A percentile compares a stretch with the other conserved stretches of the same genome.
Evolutionary conservation across 2,797 vertebrate species (phyloP).

Genomic region (Neomorphus geoffroyi): DNA sequence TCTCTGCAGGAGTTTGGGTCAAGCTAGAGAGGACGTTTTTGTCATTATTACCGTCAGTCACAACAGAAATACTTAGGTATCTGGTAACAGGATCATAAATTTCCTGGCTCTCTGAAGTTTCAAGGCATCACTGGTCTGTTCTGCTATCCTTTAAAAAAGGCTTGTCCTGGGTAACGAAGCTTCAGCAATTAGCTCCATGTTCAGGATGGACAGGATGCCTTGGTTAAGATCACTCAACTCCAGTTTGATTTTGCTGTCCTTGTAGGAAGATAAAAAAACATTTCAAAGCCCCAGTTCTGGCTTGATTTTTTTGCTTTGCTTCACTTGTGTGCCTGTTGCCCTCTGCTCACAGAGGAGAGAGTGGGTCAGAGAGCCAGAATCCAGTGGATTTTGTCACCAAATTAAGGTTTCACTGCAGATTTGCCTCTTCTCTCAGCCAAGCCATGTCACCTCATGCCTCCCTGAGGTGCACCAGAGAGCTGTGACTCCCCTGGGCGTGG

Average conservation of each 20-base stretch:
- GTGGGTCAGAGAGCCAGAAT: not conserved
- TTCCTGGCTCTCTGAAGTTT: not conserved
- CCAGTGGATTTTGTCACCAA: not conserved
- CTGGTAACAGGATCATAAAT: slow-evolving; percentile 34
- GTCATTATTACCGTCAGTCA: slow-evolving; percentile 11
- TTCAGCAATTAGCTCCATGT: not conserved
- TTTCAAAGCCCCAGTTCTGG: not conserved
- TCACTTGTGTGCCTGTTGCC: not conserved
- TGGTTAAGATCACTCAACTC: not conserved
- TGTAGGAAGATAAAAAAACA: not conserved
- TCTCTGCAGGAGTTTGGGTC: slow-evolving; percentile 2
- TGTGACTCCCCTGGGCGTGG: accelerated
- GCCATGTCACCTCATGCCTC: accelerated
- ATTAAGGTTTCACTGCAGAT: not conserved
- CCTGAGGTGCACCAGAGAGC: not conserved
- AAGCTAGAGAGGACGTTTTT: not conserved
- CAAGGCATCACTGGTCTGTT: not conserved
- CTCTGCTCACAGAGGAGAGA: not conserved
- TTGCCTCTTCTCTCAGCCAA: not conserved
- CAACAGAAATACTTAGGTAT: not conserved
- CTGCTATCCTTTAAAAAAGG: not conserved
- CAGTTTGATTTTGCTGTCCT: not conserved
- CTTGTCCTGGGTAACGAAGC: not conserved
- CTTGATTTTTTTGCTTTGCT: not conserved
- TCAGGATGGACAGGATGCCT: not conserved